These are phyloP conservation scores for Oncorhynchus gorbuscha DNA, from an alignment of 2,113 vertebrate species.

Conservation along the genomic window DNA sequence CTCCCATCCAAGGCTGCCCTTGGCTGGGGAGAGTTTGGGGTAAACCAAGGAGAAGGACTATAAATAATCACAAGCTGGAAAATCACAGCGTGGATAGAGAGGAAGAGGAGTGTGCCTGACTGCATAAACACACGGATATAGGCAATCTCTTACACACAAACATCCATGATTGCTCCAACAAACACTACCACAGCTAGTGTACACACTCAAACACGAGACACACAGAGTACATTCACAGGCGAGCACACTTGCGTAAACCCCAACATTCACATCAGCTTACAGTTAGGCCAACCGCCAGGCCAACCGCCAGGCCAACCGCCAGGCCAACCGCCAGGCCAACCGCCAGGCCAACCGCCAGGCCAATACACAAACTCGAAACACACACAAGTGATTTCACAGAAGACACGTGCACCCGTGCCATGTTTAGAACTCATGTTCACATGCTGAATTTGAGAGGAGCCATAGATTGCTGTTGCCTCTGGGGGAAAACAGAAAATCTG, in stretches of 20 bases:
- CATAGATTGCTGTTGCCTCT: constrained; percentile 48
- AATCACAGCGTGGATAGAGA: constrained; percentile 40
- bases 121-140: constrained; percentile 35
- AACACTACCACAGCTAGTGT: not conserved
- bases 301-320: no score
- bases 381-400: constrained; percentile 49
- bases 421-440: constrained; percentile 58
- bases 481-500: constrained; percentile 10
- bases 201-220: constrained; percentile 1
- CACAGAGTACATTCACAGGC: not conserved
- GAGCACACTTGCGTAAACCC: not conserved
- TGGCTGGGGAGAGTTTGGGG: constrained; percentile 22
- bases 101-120: constrained; percentile 41
- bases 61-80: constrained; percentile 53
- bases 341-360: not conserved
- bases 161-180: constrained; percentile 1
- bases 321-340: no score
- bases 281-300: no score
- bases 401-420: constrained; percentile 47
- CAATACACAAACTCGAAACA: constrained; percentile 40
- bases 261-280: not conserved
- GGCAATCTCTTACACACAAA: not conserved
- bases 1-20: constrained; percentile 27
- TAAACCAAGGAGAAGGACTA: constrained; percentile 40
- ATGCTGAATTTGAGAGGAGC: constrained; percentile 53